phyloP scores from a whole-genome alignment of 2,888 invertebrate species.

The Ischnus inquisitorius region DNA sequence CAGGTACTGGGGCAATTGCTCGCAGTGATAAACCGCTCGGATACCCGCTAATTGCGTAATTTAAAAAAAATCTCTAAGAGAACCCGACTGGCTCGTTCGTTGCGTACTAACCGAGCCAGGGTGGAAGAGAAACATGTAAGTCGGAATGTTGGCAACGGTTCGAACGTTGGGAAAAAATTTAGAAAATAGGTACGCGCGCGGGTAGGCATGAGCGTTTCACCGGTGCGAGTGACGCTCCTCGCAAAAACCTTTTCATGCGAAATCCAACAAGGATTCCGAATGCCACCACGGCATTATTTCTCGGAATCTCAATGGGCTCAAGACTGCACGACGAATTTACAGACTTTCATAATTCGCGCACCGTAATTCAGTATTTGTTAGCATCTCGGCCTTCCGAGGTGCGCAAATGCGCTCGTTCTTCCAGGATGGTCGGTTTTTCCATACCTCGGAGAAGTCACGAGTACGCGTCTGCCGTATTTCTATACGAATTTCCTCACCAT shows the following conservation, averaged over 20 bases:
- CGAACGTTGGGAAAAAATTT: slow-evolving; percentile 33
- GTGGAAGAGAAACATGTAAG: slow-evolving; percentile 21
- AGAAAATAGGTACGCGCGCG: slow-evolving; percentile 23
- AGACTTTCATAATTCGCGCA: slow-evolving; percentile 27
- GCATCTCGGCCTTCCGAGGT: background rate
- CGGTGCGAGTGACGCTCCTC: slow-evolving; percentile 35
- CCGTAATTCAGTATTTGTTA: slow-evolving; percentile 1
- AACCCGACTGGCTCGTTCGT: slow-evolving; percentile 26
- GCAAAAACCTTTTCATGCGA: slow-evolving; percentile 47
- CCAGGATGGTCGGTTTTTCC: too few relatives aligned
- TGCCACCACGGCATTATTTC: slow-evolving; percentile 51
- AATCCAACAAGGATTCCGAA: slow-evolving; percentile 47
- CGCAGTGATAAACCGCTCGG: slow-evolving; percentile 45
- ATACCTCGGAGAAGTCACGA: background rate
- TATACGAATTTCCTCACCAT: background rate
- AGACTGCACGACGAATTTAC: slow-evolving; percentile 28
- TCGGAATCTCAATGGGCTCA: slow-evolving; percentile 44
- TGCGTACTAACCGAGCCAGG: slow-evolving; percentile 3
- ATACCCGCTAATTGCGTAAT: slow-evolving; percentile 57
- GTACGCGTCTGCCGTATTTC: background rate
- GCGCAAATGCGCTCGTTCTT: background rate
- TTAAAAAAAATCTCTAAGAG: slow-evolving; percentile 43
- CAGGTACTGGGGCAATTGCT: background rate
- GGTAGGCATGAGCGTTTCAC: slow-evolving; percentile 21
- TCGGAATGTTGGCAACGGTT: slow-evolving; percentile 50